These are phyloP conservation scores for Halocynthia aurantium DNA, from an alignment of 23 tunicate genomes.

Conservation along the genomic window DNA sequence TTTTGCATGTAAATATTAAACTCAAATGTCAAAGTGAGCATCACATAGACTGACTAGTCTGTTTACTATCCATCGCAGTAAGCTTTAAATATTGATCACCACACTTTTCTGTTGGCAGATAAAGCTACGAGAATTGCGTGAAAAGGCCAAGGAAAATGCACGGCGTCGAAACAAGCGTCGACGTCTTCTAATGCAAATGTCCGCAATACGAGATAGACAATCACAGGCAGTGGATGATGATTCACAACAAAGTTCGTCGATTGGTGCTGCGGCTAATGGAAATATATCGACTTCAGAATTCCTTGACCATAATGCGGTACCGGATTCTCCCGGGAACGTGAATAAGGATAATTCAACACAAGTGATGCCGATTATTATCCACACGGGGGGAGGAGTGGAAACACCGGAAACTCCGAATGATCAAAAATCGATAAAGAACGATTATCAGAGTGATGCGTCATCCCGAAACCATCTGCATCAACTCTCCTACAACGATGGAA, in stretches of 20 bases:
- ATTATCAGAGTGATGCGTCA: too few species aligned
- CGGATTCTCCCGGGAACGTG: background rate
- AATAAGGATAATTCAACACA: too few species aligned
- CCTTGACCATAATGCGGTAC: background rate
- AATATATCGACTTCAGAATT: background rate
- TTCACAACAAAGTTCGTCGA: background rate
- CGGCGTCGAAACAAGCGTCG: slow-evolving; percentile 17
- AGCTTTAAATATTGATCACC: too few species aligned
- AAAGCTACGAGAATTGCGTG: slow-evolving; percentile 55
- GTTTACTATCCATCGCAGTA: too few species aligned
- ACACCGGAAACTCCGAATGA: background rate
- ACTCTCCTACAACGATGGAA: too few species aligned
- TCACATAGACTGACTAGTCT: too few species aligned
- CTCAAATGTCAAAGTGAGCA: too few species aligned
- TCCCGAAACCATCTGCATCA: too few species aligned
- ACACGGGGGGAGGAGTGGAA: background rate
- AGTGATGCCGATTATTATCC: background rate
- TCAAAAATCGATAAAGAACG: slow-evolving; percentile 7
- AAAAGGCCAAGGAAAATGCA: slow-evolving; percentile 60
- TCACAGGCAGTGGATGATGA: too few species aligned
- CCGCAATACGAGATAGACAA: too few species aligned
- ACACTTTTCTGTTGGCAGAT: background rate
- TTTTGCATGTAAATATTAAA: too few species aligned
- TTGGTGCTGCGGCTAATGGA: background rate
- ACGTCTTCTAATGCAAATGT: slow-evolving; percentile 3